phyloP scores from a whole-genome alignment of 2,797 vertebrate genomes.

The Taeniopygia guttata region DNA sequence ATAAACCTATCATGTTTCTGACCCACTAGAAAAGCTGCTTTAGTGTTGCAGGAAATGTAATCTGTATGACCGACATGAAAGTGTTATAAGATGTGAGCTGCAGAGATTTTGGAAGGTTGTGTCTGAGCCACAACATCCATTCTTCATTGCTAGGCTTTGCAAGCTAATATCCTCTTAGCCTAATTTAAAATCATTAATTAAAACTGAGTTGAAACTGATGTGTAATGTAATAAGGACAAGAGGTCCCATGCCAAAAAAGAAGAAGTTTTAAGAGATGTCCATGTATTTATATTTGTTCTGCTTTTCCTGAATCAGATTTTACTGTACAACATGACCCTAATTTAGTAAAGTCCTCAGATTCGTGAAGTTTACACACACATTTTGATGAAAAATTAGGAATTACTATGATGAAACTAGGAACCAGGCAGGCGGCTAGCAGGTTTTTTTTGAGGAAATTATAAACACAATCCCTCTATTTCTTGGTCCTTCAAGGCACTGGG shows the following conservation, averaged over 20 bases:
- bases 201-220: slow-evolving; percentile 56
- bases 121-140: slow-evolving; percentile 66
- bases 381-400: slow-evolving; percentile 29
- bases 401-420: slow-evolving; percentile 1
- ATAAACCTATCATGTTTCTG: slow-evolving; percentile 69
- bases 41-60: slow-evolving; percentile 64
- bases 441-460: slow-evolving; percentile 26
- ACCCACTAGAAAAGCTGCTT: slow-evolving; percentile 65
- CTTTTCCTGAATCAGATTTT: neutral
- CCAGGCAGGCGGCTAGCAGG: slow-evolving; percentile 27
- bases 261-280: neutral
- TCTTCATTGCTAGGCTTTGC: slow-evolving; percentile 51
- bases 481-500: slow-evolving; percentile 27
- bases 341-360: neutral
- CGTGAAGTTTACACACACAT: neutral
- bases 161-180: slow-evolving; percentile 81
- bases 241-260: slow-evolving; percentile 19
- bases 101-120: slow-evolving; percentile 69
- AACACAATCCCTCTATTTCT: slow-evolving; percentile 35
- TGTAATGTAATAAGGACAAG: slow-evolving; percentile 55
- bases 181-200: slow-evolving; percentile 77
- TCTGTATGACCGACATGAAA: slow-evolving; percentile 73
- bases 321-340: neutral
- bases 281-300: neutral
- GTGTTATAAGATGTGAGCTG: slow-evolving; percentile 74